Percentiles rank a stretch among this genome's conserved stretches.
These are phyloP conservation scores for Euzetes globulus DNA, from an alignment of 2,888 invertebrate genomes.

Conservation along the genomic window DNA sequence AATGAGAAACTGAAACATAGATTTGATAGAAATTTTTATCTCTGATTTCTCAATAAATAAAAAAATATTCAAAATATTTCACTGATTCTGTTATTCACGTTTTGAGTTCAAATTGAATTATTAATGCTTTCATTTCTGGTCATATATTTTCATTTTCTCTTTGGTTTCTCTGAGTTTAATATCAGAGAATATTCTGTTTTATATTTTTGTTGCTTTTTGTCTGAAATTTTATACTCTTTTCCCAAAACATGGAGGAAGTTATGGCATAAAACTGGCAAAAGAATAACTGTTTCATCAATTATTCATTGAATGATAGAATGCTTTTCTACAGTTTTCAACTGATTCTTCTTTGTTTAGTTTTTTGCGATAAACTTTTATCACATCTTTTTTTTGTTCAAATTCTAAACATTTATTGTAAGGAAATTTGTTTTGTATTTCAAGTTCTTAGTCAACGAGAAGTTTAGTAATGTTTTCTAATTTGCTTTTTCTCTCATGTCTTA, in stretches of 20 bases:
- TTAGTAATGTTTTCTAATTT: background rate
- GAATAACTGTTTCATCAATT: background rate
- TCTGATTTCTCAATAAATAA: background rate
- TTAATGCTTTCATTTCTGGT: background rate
- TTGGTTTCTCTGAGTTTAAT: background rate
- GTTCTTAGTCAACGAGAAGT: background rate
- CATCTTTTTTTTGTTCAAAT: background rate
- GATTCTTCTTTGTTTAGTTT: background rate
- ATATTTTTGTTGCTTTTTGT: background rate
- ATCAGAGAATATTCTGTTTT: background rate
- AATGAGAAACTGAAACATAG: too few species aligned
- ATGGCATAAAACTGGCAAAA: background rate
- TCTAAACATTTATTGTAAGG: background rate
- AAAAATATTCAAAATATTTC: background rate
- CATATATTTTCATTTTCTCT: background rate
- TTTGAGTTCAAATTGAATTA: background rate
- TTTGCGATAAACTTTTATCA: too few species aligned
- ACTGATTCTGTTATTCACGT: background rate
- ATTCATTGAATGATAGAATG: constrained; percentile 1
- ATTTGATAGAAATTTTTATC: background rate
- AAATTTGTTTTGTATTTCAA: background rate
- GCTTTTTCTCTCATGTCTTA: too few species aligned
- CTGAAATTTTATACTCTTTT: background rate
- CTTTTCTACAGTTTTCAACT: background rate
- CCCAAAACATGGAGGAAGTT: background rate